Evolutionary conservation across 2,113 vertebrate genomes (phyloP), one percentile per base, ranked within the genome.

Genomic region (Charadrius vociferus): DNA sequence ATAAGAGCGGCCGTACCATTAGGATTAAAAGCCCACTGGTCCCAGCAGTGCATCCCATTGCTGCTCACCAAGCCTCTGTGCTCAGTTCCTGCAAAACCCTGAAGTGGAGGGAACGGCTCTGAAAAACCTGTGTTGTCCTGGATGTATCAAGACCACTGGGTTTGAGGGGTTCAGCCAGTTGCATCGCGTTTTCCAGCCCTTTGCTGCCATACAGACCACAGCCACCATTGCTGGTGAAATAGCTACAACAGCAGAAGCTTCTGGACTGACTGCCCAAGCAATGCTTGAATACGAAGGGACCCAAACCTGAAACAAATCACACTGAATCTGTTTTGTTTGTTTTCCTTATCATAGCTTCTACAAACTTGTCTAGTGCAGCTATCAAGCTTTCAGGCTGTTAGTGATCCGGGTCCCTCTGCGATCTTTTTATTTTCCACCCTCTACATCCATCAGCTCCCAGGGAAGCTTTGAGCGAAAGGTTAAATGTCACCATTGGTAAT

Each of bases 1-100:
- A 2, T 10, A 34, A 47, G 7, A 39, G 6, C 7, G 10, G 34
- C 16, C 10, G 3, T 16, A 20, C 0, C 4, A 12, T 15, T 56
- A 18, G 61, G 12, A 65, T 11, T 30, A 81, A 80, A 71, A 6
- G 2, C 59, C 12, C n/a, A 5, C 30, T 53, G 74, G 53, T 30
- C 20, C 13, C 22, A 53, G 59, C 19, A 74, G 30, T 22, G 49
- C 23, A 23, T 68, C 17, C 39, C 4, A 2, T 27, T 72, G 36
- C 49, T 88, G 39, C 22, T 63, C 59, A 62, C 17, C 53, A 34
- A 81, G 3, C 8, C 19, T 39, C n/a, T 49, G 30, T 24, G 20
- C 63, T 77, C 23, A 39, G 30, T 24, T 90, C 14, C 50, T 73
- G 34, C 47, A 81, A 83, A 53, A 34, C 27, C 11, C 15, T 32